Percentiles rank a stretch among this genome's conserved stretches.
Conservation (phyloP, 30 jellyfish, hydroid and myxozoan genomes). For the Aurelia sp. region DNA sequence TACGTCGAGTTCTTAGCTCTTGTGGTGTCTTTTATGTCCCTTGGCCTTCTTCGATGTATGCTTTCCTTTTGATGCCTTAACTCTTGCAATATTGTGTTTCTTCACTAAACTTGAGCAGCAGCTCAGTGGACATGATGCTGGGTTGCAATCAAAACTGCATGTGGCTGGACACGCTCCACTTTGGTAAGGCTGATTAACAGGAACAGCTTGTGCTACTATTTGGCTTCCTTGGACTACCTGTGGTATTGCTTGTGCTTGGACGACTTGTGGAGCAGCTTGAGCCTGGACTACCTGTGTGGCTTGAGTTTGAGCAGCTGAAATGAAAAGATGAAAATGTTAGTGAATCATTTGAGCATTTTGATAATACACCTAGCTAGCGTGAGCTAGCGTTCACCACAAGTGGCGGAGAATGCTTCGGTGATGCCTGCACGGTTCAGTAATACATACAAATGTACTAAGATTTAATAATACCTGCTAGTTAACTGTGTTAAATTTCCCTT, state of each 20-base stretch:
- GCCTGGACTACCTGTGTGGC: too few relatives aligned
- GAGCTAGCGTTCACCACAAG: too few relatives aligned
- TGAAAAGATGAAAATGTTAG: background rate
- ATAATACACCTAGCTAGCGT: too few relatives aligned
- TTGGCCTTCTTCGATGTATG: background rate
- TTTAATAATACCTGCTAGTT: too few relatives aligned
- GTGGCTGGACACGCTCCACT: constrained; percentile 59
- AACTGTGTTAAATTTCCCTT: too few relatives aligned
- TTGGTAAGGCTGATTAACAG: constrained; percentile 36
- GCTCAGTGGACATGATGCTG: constrained; percentile 57
- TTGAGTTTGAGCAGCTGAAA: background rate
- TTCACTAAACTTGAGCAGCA: constrained; percentile 62
- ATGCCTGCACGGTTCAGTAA: too few relatives aligned
- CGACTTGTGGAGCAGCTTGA: too few relatives aligned
- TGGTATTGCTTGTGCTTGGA: constrained; percentile 36
- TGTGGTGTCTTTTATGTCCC: background rate
- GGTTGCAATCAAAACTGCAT: constrained; percentile 75
- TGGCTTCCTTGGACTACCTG: constrained; percentile 28
- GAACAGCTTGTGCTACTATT: constrained; percentile 42
- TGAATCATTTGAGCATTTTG: background rate
- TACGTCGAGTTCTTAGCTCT: background rate
- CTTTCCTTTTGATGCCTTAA: background rate
- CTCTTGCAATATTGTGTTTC: constrained; percentile 50
- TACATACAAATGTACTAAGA: too few relatives aligned
- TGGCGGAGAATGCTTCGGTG: too few relatives aligned